Base-by-base conservation (phyloP, 30 jellyfish, hydroid and myxozoan species). In the Cassiopea andromeda region DNA sequence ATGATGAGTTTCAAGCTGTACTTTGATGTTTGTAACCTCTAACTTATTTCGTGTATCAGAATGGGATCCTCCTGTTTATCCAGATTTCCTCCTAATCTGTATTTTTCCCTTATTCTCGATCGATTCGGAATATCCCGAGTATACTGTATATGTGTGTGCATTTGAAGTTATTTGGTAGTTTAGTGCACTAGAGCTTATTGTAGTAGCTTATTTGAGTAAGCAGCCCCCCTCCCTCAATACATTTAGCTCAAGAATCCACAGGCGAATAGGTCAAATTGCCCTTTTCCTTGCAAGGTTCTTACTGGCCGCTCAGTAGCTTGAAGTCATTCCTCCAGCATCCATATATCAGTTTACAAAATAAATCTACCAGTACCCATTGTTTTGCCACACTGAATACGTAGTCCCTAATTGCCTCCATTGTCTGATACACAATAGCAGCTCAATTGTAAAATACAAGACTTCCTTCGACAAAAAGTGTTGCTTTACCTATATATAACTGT, bases 241-340 rank as follows among this genome's bases (percentile, higher is more conserved):
- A 19, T 49, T 2, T 60, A 70, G 84, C 54, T 83, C 83, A 46
- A 54, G 38, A 69, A 60, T 84, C 69, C 91, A 77, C 68, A n/a
- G 71, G 75, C 91, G 78, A 69, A 83, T 66, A 83, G 71, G 48
- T 69, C 48, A 57, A 60, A 48, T 14, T 46, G 85, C 48, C 75
- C 85, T 83, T 83, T 83, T 75, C 69, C 79, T 82, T 69, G 59
- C 66, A 46, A 68, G 49, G 44, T 67, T 59, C 10, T 46, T 18
- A 18, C 16, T 27, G 48, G 83, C 78, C 27, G 64, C 83, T 2
- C 58, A 14, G 49, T 83, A 57, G 77, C 58, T 73, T 68, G 79
- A 47, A 38, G 17, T 48, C 76, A 69, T 54, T 66, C 76, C 89
- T 38, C 16, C 16, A 44, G 78, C 27, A 80, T 80, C 59, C 89